Evolutionary conservation across 2,113 vertebrate genomes (phyloP).

Genomic region (Phaethornis superciliosus): DNA sequence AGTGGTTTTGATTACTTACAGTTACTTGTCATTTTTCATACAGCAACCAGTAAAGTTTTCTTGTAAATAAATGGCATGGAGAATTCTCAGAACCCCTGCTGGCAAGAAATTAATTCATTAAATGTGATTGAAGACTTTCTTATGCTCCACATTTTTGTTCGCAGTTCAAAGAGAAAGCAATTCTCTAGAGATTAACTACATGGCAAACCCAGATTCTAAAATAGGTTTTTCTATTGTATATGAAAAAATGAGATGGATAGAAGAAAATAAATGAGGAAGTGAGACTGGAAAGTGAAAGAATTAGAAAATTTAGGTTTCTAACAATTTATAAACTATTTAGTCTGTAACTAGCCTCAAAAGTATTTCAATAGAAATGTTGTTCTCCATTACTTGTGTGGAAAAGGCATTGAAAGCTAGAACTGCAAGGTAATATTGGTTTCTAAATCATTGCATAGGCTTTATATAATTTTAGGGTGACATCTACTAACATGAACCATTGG

Average conservation of each 20-base stretch:
- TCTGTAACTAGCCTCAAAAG: not conserved
- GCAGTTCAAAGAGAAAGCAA: conserved; percentile 24
- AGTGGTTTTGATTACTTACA: conserved; percentile 26
- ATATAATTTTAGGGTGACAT: not conserved
- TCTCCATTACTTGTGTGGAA: not conserved
- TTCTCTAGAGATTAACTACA: not conserved
- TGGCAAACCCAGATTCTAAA: not conserved
- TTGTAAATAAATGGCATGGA: not conserved
- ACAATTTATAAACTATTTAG: not conserved
- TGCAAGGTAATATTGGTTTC: not conserved
- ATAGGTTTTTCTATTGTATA: not conserved
- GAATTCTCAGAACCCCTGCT: not conserved
- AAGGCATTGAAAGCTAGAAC: not conserved
- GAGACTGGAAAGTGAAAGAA: not conserved
- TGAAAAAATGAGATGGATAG: not conserved
- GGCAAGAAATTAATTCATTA: conserved; percentile 24
- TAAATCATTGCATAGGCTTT: not conserved
- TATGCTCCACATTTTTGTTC: not conserved
- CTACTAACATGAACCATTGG: not conserved
- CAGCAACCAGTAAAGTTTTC: not conserved
- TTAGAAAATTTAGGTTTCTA: not conserved
- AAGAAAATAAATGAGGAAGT: not conserved
- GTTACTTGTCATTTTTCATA: conserved; percentile 14
- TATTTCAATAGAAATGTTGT: not conserved
- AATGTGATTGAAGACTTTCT: conserved; percentile 5